Percentiles rank a stretch among this genome's conserved stretches.
phyloP scores from a whole-genome alignment of 2,797 vertebrate genomes.

The Sebastes cheni region DNA sequence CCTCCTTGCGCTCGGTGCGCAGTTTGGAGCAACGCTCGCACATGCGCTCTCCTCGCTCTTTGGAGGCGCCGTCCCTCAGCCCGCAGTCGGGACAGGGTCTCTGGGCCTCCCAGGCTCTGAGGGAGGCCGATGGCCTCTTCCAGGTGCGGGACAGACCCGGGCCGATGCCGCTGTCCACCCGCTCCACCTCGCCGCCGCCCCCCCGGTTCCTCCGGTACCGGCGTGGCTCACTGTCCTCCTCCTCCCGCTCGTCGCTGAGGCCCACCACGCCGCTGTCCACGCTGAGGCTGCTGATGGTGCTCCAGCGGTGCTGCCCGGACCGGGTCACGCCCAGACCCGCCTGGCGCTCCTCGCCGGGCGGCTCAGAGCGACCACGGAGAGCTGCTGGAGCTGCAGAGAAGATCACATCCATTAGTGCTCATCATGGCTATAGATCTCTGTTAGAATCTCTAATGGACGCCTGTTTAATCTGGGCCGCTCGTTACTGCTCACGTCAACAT shows the following conservation, averaged over 20 bases:
- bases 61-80: conserved; percentile 76
- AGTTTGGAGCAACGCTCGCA: conserved; percentile 89
- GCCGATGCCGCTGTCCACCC: conserved; percentile 90
- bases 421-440: conserved; percentile 12
- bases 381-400: conserved; percentile 69
- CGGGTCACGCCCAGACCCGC: conserved; percentile 71
- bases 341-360: conserved; percentile 75
- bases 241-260: conserved; percentile 85
- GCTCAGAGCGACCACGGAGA: conserved; percentile 79
- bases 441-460: neutral
- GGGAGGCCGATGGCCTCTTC: conserved; percentile 84
- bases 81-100: conserved; percentile 90
- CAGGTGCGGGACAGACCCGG: conserved; percentile 86
- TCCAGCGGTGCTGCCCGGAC: conserved; percentile 89
- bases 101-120: conserved; percentile 88
- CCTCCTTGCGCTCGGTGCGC: conserved; percentile 91
- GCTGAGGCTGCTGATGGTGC: conserved; percentile 92
- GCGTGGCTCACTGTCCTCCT: conserved; percentile 77
- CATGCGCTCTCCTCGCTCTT: conserved; percentile 83
- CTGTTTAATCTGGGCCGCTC: conserved; percentile 15
- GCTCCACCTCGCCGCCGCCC: conserved; percentile 81
- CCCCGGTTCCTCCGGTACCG: conserved; percentile 54
- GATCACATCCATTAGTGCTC: conserved; percentile 14
- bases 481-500: conserved; percentile 9
- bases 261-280: conserved; percentile 92